Conservation (phyloP, 1,140 invertebrate species). For the Zelostemma sp. region DNA sequence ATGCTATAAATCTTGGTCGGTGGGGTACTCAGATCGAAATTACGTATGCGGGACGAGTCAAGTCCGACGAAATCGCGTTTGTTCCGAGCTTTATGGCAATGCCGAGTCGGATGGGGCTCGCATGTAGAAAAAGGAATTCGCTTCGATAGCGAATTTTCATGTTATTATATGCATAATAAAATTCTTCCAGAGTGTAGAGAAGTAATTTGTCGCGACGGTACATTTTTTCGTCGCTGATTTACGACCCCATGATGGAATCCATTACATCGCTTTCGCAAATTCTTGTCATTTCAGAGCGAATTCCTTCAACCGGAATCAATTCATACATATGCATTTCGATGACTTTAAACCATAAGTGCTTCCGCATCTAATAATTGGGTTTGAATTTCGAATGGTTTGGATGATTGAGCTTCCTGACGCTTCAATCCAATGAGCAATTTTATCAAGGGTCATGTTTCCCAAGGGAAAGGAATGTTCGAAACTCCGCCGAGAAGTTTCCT, state of each 20-base stretch:
- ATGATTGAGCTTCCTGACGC: too few species aligned
- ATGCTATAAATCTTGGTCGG: constrained; percentile 35
- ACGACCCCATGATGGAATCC: background rate
- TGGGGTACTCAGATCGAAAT: constrained; percentile 33
- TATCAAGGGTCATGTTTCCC: too few species aligned
- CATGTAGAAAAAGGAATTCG: constrained; percentile 24
- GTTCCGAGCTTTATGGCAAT: constrained; percentile 33
- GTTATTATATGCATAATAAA: constrained; percentile 24
- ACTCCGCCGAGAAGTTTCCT: too few species aligned
- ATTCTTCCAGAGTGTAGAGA: constrained; percentile 4
- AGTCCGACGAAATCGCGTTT: constrained; percentile 40
- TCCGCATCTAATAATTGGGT: too few species aligned
- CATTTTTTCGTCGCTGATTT: background rate
- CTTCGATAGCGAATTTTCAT: constrained; percentile 25
- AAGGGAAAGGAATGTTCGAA: too few species aligned
- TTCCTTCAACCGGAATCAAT: too few species aligned
- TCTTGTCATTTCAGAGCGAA: background rate
- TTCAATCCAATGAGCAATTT: too few species aligned
- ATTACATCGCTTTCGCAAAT: background rate
- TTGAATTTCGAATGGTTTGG: too few species aligned
- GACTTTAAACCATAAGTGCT: too few species aligned
- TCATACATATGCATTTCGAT: too few species aligned
- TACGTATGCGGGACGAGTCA: constrained; percentile 46
- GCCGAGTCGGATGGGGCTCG: background rate
- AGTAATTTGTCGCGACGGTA: background rate